Conservation (phyloP, 2,797 vertebrate species). For the Neosalanx taihuensis region DNA sequence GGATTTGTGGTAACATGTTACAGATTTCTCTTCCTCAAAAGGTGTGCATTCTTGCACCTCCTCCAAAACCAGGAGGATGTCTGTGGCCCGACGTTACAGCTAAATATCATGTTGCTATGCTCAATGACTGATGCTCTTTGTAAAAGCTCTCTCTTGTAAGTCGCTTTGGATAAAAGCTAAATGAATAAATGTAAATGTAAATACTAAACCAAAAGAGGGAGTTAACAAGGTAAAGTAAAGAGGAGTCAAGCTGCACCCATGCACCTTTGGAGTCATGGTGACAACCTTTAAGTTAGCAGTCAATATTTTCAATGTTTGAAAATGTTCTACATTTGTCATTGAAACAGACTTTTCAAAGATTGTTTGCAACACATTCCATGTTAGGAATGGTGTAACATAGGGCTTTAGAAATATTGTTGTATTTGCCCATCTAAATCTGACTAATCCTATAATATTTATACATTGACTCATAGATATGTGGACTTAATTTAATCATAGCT, state of each 20-base stretch:
- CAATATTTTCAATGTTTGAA: too few relatives aligned
- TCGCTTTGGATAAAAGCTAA: too few relatives aligned
- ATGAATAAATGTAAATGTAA: too few relatives aligned
- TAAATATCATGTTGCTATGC: too few relatives aligned
- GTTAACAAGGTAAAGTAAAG: too few relatives aligned
- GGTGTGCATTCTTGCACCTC: conserved; percentile 15
- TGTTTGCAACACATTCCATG: neutral
- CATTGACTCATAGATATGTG: neutral
- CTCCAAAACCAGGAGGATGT: conserved; percentile 12
- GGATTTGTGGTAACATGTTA: conserved; percentile 34
- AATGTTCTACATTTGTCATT: neutral
- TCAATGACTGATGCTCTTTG: too few relatives aligned
- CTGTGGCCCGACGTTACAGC: neutral
- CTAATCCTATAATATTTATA: neutral
- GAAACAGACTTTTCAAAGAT: neutral
- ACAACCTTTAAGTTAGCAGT: too few relatives aligned
- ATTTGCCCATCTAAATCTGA: too few relatives aligned
- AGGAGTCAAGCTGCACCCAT: neutral
- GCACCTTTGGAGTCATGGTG: neutral
- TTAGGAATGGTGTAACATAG: too few relatives aligned
- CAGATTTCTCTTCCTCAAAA: conserved; percentile 21
- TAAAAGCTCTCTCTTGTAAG: too few relatives aligned
- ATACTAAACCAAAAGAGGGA: conserved; percentile 6
- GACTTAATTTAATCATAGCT: neutral
- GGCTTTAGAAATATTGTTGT: too few relatives aligned